Percentiles rank a stretch among this genome's conserved stretches.
phyloP scores from a whole-genome alignment of 2,888 invertebrate genomes.

The Phengaris arion region DNA sequence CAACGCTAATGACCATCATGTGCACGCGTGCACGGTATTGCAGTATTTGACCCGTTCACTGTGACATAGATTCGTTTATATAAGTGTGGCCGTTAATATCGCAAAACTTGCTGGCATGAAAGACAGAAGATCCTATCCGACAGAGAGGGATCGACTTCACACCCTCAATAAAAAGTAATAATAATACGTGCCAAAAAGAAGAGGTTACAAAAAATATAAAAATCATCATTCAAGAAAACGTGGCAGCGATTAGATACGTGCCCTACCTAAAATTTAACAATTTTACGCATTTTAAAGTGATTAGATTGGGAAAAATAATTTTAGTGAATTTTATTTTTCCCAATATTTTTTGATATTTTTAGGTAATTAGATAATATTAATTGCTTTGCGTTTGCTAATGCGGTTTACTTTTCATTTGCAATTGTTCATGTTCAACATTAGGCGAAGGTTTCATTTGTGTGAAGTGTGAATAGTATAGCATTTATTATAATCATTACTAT shows the following conservation, averaged over 20 bases:
- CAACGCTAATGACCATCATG: slow-evolving; percentile 24
- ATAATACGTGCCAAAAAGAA: slow-evolving; percentile 36
- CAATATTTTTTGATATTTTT: neutral
- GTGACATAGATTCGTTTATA: slow-evolving; percentile 51
- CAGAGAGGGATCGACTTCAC: slow-evolving; percentile 42
- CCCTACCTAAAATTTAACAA: neutral
- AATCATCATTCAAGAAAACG: neutral
- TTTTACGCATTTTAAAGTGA: neutral
- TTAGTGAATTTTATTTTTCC: no score
- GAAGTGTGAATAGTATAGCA: slow-evolving; percentile 28
- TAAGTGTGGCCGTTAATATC: slow-evolving; percentile 52
- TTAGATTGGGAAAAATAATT: neutral
- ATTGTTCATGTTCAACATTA: slow-evolving; percentile 30
- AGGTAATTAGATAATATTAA: slow-evolving; percentile 19
- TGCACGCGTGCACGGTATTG: slow-evolving; percentile 42
- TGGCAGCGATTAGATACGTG: neutral
- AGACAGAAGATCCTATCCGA: slow-evolving; percentile 39
- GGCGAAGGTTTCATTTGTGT: slow-evolving; percentile 37
- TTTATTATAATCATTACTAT: slow-evolving; percentile 4
- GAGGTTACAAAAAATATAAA: slow-evolving; percentile 6
- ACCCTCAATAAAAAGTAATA: slow-evolving; percentile 42
- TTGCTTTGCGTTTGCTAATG: slow-evolving; percentile 40
- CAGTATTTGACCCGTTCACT: slow-evolving; percentile 44
- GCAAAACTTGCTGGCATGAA: slow-evolving; percentile 45
- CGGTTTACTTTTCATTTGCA: slow-evolving; percentile 38